Evolutionary conservation across 2,113 vertebrate genomes (phyloP).

Genomic region (Calonectris borealis): DNA sequence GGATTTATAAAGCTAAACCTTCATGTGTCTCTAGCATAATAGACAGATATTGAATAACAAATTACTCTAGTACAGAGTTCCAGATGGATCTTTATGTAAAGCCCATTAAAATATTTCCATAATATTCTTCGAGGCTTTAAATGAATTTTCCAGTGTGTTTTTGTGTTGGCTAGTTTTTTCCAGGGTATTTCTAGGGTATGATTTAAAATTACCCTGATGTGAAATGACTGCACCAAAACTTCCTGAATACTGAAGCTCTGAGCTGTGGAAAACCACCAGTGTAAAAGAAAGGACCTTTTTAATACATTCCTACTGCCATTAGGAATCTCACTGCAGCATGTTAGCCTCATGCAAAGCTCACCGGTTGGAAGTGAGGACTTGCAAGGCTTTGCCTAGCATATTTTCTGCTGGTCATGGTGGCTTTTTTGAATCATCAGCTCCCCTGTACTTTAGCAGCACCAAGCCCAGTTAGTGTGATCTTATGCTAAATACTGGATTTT

Average conservation of each 20-base stretch:
- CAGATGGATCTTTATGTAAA: conserved; percentile 14
- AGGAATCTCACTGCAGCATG: neutral
- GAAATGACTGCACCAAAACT: neutral
- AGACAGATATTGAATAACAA: neutral
- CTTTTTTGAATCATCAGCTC: neutral
- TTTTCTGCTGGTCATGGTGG: neutral
- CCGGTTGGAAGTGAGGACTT: neutral
- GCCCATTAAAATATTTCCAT: conserved; percentile 11
- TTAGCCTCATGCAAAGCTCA: neutral
- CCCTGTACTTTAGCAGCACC: neutral
- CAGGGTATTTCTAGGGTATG: neutral
- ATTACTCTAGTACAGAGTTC: neutral
- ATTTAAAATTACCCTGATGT: neutral
- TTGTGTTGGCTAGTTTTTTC: neutral
- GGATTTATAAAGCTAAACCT: conserved; percentile 1
- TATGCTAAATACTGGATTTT: neutral
- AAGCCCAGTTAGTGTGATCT: neutral
- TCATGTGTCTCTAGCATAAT: neutral
- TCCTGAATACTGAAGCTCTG: neutral
- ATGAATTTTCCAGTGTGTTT: neutral
- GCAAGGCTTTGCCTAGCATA: neutral
- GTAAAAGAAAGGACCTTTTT: neutral
- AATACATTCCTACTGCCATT: neutral
- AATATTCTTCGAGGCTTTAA: neutral
- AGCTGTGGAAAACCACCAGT: neutral